Conservation (phyloP, 2,113 vertebrate genomes). For the Syngnathus typhle region DNA sequence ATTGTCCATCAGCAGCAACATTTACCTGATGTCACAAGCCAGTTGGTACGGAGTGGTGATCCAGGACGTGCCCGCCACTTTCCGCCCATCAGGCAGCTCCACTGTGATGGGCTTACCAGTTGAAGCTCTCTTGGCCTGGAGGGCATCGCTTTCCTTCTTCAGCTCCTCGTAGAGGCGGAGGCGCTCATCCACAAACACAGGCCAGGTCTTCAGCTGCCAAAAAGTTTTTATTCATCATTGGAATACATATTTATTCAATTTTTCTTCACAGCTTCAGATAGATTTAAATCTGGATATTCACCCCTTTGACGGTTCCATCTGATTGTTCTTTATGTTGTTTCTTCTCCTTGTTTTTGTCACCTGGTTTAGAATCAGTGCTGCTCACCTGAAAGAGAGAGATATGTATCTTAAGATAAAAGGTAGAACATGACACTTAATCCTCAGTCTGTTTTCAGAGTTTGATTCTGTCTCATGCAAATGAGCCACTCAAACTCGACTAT, state of each 20-base stretch:
- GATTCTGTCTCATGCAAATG: neutral
- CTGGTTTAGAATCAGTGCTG: slow-evolving; percentile 16
- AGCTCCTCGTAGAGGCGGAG: slow-evolving; percentile 84
- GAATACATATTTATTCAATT: too few relatives aligned
- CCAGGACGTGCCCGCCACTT: slow-evolving; percentile 81
- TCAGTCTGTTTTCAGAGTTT: neutral
- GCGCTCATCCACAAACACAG: slow-evolving; percentile 78
- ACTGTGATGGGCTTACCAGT: slow-evolving; percentile 77
- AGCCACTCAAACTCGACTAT: neutral
- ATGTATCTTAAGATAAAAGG: neutral
- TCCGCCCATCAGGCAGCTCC: slow-evolving; percentile 79
- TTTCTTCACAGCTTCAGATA: neutral
- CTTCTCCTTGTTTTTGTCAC: slow-evolving; percentile 56
- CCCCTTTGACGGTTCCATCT: slow-evolving; percentile 49
- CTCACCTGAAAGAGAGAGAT: slow-evolving; percentile 23
- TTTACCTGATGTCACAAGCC: slow-evolving; percentile 84
- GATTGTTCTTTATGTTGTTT: slow-evolving; percentile 46
- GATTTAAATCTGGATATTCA: slow-evolving; percentile 35
- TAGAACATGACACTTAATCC: neutral
- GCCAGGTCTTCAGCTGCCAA: slow-evolving; percentile 76
- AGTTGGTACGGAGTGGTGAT: slow-evolving; percentile 87
- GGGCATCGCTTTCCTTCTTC: slow-evolving; percentile 82
- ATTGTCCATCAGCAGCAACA: neutral
- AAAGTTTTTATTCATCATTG: neutral
- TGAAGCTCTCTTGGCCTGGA: slow-evolving; percentile 77